Base-by-base conservation (phyloP, 2,113 vertebrate species). In the Andinoacara biseriatus region DNA sequence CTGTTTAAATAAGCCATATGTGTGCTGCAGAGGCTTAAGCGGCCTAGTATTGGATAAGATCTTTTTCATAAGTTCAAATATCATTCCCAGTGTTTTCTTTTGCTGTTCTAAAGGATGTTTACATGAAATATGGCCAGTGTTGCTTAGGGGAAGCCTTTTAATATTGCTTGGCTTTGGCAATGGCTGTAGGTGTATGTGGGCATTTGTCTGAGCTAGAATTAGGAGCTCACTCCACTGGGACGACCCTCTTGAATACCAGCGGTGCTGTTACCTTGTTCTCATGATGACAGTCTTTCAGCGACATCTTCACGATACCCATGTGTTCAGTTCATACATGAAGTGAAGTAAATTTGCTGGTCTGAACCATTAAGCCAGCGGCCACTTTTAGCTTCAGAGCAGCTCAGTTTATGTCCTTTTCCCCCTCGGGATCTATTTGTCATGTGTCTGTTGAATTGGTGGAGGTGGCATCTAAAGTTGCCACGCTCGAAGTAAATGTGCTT, bases 401-500 rank as follows among this genome's bases (percentile, higher is more conserved):
- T 13, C 63, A 29, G 38, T 46, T 40, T 65, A 69, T 69, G 65
- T 74, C 58, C 58, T 24, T 13, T 58, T 49, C 26, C 22, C 54
- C 57, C 58, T 8, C 6, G 4, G 31, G 59, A 78, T 84, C 38
- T 56, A 86, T 89, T 90, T 83, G 74, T 90, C 81, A 85, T 77
- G 74, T 33, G 78, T 81, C 87, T 49, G 86, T 90, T 81, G 86
- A 86, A 77, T 86, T 54, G 74, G 87, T 29, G 15, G 84, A 83
- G 85, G 85, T 85, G 80, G 60, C 75, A 57, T 82, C 67, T 87
- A 75, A 88, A 88, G 89, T 86, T 83, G 86, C 76, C 13, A 33
- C 58, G 86, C 87, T 85, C 58, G 86, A 86, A 90, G 84, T 78
- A 82, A 88, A 88, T 84, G 89, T 91, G 90, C 88, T 80, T 81